A percentile compares a stretch with the other conserved stretches of the same genome.
phyloP scores from a whole-genome alignment of 1,140 invertebrate species.

The Bicyclus anynana region DNA sequence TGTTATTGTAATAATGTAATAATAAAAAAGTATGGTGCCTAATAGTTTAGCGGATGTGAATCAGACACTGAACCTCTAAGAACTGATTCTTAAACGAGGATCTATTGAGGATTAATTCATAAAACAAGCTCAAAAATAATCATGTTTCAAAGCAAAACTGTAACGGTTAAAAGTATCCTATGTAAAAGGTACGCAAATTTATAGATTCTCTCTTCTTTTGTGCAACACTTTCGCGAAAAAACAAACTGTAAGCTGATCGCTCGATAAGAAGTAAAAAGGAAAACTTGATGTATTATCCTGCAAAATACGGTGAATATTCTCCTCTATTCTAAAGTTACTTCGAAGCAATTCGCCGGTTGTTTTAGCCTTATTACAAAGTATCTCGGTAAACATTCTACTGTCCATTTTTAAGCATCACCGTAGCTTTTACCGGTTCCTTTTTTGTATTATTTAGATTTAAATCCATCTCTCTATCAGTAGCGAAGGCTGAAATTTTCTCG shows the following conservation, averaged over 20 bases:
- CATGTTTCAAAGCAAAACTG: not conserved
- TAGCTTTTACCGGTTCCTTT: too few relatives aligned
- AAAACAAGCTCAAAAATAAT: not conserved
- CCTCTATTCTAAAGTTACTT: constrained; percentile 3
- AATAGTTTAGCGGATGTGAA: too few relatives aligned
- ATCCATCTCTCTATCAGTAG: too few relatives aligned
- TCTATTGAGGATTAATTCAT: too few relatives aligned
- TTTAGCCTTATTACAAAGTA: constrained; percentile 2
- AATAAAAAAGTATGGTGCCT: too few relatives aligned
- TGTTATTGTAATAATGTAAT: too few relatives aligned
- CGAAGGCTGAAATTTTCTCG: too few relatives aligned
- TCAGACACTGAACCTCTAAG: too few relatives aligned
- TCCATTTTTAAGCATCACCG: too few relatives aligned
- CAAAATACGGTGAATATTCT: constrained; percentile 3
- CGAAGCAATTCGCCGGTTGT: not conserved
- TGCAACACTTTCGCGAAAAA: constrained; percentile 2
- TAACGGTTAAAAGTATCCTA: too few relatives aligned
- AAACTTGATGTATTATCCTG: constrained; percentile 8
- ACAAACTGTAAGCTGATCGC: constrained; percentile 7
- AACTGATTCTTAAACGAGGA: too few relatives aligned
- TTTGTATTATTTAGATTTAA: too few relatives aligned
- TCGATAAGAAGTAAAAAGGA: constrained; percentile 5
- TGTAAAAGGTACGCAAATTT: not conserved
- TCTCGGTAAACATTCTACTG: not conserved
- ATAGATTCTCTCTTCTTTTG: not conserved